Base-by-base conservation (phyloP, 37 sponge, comb jelly and placozoan species). In the Spongilla lacustris region DNA sequence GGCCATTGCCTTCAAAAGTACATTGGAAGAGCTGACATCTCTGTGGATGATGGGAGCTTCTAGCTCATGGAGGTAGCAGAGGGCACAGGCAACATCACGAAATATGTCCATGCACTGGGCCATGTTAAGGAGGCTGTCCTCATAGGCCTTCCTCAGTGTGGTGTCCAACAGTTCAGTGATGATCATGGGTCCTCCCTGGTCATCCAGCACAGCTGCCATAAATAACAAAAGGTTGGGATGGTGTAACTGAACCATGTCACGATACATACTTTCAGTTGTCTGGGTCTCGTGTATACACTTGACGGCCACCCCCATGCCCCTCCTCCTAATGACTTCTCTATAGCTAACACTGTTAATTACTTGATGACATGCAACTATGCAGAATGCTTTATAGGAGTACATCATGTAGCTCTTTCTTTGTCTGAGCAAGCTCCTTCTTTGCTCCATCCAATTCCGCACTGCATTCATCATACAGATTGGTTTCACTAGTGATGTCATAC, bases 1-100 rank as follows among this genome's bases (percentile, higher is more conserved):
- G 4, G 71, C 41, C 23, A 66, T 8, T 81, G 81, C 50, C 58
- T 81, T 37, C 26, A 94, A 68, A 11, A 94, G 81, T 4, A 94
- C 88, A 84, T 94, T 94, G 50, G 91, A 84, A 33, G 87, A 82
- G 80, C 94, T 94, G 73, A 94, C 88, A 71, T 94, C 94, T 12
- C 94, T 76, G 67, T 94, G 94, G 76, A 93, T 83, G 50, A 93
- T 87, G 36, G 94, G 90, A 12, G 86, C 85, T 31, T 75, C 67
- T 29, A 81, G 84, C 30, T 31, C 36, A 76, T 94, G 94, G 37
- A 94, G 72, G 88, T 90, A 94, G 67, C 84, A 84, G 41, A 94
- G 85, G n/a, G 90, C 94, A 35, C 66, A 75, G 35, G 91, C 88
- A 25, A 90, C 77, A 35, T 89, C 91, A 23, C 75, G 74, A 46